Evolutionary conservation across 1,140 invertebrate species (phyloP), one percentile per base, ranked within the genome.

Genomic region (Drosophila burlai): DNA sequence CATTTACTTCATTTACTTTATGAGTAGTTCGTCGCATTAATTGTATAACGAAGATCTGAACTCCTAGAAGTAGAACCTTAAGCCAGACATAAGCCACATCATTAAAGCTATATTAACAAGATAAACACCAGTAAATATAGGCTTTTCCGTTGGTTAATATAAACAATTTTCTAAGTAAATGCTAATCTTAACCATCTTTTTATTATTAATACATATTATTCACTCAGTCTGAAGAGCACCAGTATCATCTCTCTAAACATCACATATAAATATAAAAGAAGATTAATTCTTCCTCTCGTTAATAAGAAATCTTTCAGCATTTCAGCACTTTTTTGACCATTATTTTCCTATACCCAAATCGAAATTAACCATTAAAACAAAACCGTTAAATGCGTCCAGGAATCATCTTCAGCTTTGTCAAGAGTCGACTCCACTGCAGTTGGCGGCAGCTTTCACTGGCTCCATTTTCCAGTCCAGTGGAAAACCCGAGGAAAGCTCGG

Each of bases 401-500:
- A 45, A 63, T 45, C 40, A 26, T 34, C 40, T 63, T 16, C 29
- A 18, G 40, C 55, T 8, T 1, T 55, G 34, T 4, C 21, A 31
- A 26, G 36, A 34, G 18, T 45, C 15, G 7, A 26, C 31, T 15
- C 58, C 63, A 63, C 10, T 65, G 63, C 63, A 63, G 2, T 63
- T n/a, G 40, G 7, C 21, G 21, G 16, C 21, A 45, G 58, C 63
- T 63, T 36, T 62, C 16, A 26, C 40, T 40, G 63, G 63, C 63
- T 66, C 58, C 59, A 18, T 6, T 66, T 71, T 72, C 68, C 68
- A 72, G 65, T 21, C 49, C 15, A 26, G 7, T 69, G 66, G 66
- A 72, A 69, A 26, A 50, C 18, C 36, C 21, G 52, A 43, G 46
- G 65, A 50, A 64, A 83, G 80, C 80, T 82, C 49, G 21, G 9